These are phyloP conservation scores for Dysmachus trigonus DNA, from an alignment of 2,888 invertebrate genomes.

Conservation along the genomic window DNA sequence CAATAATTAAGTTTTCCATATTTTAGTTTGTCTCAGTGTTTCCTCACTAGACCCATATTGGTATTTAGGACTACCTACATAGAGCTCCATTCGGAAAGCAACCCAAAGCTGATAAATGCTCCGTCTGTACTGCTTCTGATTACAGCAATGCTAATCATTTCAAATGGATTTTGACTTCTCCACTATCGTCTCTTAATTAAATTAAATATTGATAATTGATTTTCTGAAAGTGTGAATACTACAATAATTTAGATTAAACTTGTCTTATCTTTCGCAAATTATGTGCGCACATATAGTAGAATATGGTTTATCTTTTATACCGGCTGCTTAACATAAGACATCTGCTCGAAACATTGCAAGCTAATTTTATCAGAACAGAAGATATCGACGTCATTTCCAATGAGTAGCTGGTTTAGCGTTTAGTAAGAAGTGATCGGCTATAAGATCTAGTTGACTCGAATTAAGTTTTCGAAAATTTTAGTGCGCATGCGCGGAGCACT, in stretches of 20 bases:
- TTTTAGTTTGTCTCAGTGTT: no score
- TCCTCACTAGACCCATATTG: no score
- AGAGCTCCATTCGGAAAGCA: background rate
- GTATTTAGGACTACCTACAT: no score
- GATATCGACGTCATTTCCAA: constrained; percentile 10
- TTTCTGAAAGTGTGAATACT: background rate
- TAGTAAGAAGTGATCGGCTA: background rate
- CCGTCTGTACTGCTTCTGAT: no score
- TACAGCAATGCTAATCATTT: background rate
- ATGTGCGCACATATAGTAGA: background rate
- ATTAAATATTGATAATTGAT: background rate
- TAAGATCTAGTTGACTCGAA: background rate
- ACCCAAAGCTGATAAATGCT: no score
- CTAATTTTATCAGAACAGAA: constrained; percentile 29
- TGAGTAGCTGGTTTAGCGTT: background rate
- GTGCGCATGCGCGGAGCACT: background rate
- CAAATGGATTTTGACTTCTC: background rate
- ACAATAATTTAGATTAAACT: background rate
- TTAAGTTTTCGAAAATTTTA: background rate
- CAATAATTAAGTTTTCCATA: no score
- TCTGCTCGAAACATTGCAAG: background rate
- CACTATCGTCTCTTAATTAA: background rate
- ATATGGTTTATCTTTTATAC: background rate
- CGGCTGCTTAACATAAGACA: background rate
- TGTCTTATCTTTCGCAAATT: background rate